Percentiles rank a stretch among this genome's conserved stretches.
phyloP scores from a whole-genome alignment of 2,888 invertebrate genomes.

The Phyto melanocephala region DNA sequence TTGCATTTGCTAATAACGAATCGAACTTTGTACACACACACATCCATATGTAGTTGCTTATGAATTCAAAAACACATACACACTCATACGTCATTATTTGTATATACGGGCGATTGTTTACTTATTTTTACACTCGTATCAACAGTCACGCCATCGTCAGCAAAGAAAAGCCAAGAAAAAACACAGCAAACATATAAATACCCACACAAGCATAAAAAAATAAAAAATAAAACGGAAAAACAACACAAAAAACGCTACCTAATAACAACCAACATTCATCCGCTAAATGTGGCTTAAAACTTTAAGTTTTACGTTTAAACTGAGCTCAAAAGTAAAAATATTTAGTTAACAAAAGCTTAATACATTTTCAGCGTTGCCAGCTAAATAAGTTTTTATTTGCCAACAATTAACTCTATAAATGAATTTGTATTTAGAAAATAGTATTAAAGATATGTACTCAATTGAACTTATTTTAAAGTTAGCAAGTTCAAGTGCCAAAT shows the following conservation, averaged over 20 bases:
- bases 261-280: slow-evolving; percentile 40
- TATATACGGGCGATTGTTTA: neutral
- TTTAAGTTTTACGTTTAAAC: slow-evolving; percentile 63
- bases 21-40: too few species aligned
- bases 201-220: neutral
- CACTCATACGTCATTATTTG: neutral
- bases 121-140: slow-evolving; percentile 33
- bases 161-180: neutral
- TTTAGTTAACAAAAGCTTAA: slow-evolving; percentile 29
- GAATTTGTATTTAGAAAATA: too few species aligned
- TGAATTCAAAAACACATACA: neutral
- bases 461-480: too few species aligned
- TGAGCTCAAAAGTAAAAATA: slow-evolving; percentile 39
- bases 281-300: slow-evolving; percentile 64
- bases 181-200: neutral
- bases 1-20: too few species aligned
- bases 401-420: too few species aligned
- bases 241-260: neutral
- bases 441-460: too few species aligned
- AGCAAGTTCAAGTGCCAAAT: too few species aligned
- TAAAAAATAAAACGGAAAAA: neutral
- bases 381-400: neutral
- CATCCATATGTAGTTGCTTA: too few species aligned
- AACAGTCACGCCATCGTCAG: slow-evolving; percentile 36
- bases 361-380: neutral